Conservation (phyloP, 1,140 invertebrate genomes). For the Drosophila parabipectinata region DNA sequence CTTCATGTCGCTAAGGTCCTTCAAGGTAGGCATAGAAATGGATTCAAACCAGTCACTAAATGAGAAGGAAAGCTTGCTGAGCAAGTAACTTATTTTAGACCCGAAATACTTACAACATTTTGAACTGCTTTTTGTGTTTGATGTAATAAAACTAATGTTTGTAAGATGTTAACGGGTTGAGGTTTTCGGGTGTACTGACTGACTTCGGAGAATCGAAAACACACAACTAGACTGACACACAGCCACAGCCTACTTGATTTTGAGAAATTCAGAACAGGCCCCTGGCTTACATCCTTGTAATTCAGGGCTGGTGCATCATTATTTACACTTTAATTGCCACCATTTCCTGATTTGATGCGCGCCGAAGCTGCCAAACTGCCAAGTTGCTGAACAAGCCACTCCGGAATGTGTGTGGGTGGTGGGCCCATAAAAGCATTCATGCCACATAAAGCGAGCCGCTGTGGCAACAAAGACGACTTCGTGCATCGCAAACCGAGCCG, state of each 20-base stretch:
- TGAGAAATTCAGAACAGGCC: neutral
- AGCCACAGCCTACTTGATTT: neutral
- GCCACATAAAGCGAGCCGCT: conserved; percentile 62
- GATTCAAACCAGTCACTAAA: conserved; percentile 21
- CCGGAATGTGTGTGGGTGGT: conserved; percentile 15
- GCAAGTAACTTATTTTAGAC: neutral
- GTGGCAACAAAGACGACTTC: conserved; percentile 45
- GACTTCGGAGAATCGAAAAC: neutral
- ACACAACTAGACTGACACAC: neutral
- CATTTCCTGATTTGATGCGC: conserved; percentile 66
- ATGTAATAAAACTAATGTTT: neutral
- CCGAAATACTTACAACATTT: conserved; percentile 25
- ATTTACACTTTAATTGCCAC: conserved; percentile 74
- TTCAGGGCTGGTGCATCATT: conserved; percentile 63
- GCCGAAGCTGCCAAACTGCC: conserved; percentile 1
- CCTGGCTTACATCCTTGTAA: conserved; percentile 14
- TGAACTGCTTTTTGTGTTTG: neutral
- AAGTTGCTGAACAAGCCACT: conserved; percentile 11
- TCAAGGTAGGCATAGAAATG: conserved; percentile 4
- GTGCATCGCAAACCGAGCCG: conserved; percentile 25
- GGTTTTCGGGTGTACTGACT: neutral
- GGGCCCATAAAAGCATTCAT: conserved; percentile 59
- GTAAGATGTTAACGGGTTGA: neutral
- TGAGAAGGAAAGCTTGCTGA: too few species aligned
- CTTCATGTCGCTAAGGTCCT: conserved; percentile 22